These are phyloP conservation scores for Taeniopygia guttata DNA, from an alignment of 2,797 vertebrate species.

Conservation along the genomic window DNA sequence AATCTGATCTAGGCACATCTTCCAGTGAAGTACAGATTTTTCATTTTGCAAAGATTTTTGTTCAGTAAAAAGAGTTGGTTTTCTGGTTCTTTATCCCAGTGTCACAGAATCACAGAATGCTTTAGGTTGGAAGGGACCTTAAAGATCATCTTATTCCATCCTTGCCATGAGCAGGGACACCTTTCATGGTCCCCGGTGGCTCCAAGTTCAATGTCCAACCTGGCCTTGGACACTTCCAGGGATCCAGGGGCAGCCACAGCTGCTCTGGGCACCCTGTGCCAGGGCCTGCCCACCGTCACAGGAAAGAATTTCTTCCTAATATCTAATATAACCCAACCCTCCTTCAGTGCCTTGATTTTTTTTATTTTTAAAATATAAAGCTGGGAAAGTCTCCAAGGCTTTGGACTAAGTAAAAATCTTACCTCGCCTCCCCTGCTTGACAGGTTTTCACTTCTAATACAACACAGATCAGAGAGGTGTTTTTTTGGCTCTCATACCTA, in stretches of 20 bases:
- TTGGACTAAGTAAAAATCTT: constrained; percentile 12
- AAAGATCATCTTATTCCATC: fast-evolving
- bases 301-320: neutral
- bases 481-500: neutral
- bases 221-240: neutral
- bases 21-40: neutral
- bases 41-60: neutral
- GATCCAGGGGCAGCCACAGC: neutral
- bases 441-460: constrained; percentile 2
- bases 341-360: neutral
- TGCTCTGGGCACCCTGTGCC: neutral
- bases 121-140: neutral
- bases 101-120: neutral
- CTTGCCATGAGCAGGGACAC: neutral
- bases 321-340: neutral
- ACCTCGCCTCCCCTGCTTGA: neutral
- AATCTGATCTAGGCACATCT: neutral
- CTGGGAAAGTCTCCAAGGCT: constrained; percentile 8
- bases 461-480: neutral
- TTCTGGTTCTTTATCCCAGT: neutral
- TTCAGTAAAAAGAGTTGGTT: neutral
- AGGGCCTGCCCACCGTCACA: fast-evolving
- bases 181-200: fast-evolving
- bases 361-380: neutral
- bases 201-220: fast-evolving